These are phyloP conservation scores for Cyanoramphus novaezelandiae DNA, from an alignment of 2,113 vertebrate genomes.

Conservation along the genomic window DNA sequence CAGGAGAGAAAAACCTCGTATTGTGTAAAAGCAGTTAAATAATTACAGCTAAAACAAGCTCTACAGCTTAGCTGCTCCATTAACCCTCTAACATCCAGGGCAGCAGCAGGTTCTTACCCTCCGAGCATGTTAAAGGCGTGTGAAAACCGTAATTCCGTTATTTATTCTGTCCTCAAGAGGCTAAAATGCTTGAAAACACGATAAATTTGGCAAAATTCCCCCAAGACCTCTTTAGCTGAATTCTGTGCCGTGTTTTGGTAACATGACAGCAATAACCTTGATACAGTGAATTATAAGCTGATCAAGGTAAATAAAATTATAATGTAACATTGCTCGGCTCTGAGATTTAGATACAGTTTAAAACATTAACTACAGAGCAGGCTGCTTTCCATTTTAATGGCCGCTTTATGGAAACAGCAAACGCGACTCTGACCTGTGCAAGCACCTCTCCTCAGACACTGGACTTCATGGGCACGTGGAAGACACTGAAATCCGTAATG, in stretches of 20 bases:
- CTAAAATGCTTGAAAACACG: neutral
- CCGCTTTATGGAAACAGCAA: neutral
- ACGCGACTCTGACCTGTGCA: neutral
- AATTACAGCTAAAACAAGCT: neutral
- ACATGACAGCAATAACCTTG: neutral
- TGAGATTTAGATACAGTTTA: neutral
- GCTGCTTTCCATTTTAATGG: neutral
- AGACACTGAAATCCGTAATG: conserved; percentile 53
- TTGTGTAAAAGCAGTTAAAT: neutral
- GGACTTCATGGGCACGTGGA: conserved; percentile 33
- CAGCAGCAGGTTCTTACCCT: neutral
- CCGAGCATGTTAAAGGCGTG: fast-evolving
- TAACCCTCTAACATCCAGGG: neutral
- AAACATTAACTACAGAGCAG: neutral
- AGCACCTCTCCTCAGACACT: neutral
- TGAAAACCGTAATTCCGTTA: neutral
- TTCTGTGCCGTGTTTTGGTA: neutral
- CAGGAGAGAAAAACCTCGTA: neutral
- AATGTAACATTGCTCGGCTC: neutral
- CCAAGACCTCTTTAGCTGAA: neutral
- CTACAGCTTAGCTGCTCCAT: neutral
- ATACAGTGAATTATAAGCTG: neutral
- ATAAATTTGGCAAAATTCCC: neutral
- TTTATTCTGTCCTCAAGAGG: neutral
- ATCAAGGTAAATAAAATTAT: neutral